Evolutionary conservation across 1,140 invertebrate species (phyloP), one percentile per base, ranked within the genome.

Genomic region (Drosophila ogumai): DNA sequence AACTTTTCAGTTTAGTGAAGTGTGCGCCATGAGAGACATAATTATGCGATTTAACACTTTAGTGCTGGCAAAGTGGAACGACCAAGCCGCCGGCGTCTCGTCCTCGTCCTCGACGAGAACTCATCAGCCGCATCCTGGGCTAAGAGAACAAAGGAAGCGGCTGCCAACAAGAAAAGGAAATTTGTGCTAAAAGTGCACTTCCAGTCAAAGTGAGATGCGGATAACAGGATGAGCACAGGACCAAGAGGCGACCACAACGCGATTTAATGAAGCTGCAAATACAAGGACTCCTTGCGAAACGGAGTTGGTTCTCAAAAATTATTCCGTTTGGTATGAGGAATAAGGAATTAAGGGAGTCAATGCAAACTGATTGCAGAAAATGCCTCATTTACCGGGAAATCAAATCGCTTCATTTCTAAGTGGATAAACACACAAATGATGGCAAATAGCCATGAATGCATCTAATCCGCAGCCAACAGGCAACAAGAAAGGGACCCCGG

Each of bases 21-120:
- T 90, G 85, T 68, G 49, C 80, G 73, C 85, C 68, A 90, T 84
- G 77, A 88, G 84, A 88, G 84, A 90, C 85, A 88, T 88, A 90
- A 88, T 88, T 88, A 88, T 90, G 85, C 85, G 85, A 81, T 88
- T 90, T 88, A 88, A 88, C 85, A 90, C 85, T 88, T 88, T 86
- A 81, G 82, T 79, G 82, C 61, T 54, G 78, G 63, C 67, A 77
- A 88, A 90, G 77, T 85, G 77, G 77, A 75, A 64, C 76, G 75
- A 71, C 54, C 84, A 71, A 40, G 71, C 49, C 58, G 8, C 41
- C 40, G 34, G 12, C 43, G 32, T 2, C 54, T 43, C 49, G 25
- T 50, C 44, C 36, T 46, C 49, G 12, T n/a, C 22, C 19, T 34
- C 60, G 28, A 49, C 63, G 57, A 22, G 38, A 50, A 50, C 44